Evolutionary conservation across 2,888 invertebrate species (phyloP).

Genomic region (Thereva nobilitata): DNA sequence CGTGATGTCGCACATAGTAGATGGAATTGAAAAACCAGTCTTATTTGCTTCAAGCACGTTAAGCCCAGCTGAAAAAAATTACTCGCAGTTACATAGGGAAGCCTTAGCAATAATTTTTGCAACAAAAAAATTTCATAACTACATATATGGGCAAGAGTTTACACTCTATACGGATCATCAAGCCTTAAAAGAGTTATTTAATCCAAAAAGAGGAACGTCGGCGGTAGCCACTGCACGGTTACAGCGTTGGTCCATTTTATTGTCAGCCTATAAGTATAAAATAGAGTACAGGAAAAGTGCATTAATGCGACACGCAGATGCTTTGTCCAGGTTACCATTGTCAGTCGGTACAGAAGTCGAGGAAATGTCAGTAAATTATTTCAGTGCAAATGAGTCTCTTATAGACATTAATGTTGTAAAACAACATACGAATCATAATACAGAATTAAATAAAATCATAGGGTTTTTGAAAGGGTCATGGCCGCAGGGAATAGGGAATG

Average conservation of each 20-base stretch:
- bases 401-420: too few relatives aligned
- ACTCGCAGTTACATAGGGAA: conserved; percentile 49
- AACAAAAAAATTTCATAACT: conserved; percentile 54
- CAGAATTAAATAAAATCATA: too few relatives aligned
- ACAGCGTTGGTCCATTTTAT: conserved; percentile 48
- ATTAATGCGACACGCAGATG: too few relatives aligned
- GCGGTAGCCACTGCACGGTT: conserved; percentile 40
- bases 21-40: conserved; percentile 17
- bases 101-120: conserved; percentile 52
- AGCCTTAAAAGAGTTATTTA: conserved; percentile 43
- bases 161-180: conserved; percentile 43
- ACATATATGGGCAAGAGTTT: conserved; percentile 50
- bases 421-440: too few relatives aligned
- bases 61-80: conserved; percentile 37
- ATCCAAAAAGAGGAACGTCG: conserved; percentile 38
- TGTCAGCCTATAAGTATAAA: conserved; percentile 37
- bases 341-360: too few relatives aligned
- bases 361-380: too few relatives aligned
- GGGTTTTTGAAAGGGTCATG: conserved; percentile 36
- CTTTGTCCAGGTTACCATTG: too few relatives aligned
- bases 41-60: conserved; percentile 28
- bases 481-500: conserved; percentile 9
- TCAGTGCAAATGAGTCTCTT: too few relatives aligned
- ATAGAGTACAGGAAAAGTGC: too few relatives aligned
- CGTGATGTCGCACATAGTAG: conserved; percentile 35